Evolutionary conservation across 2,797 vertebrate species (phyloP).

Genomic region (Orientallactaga sibirica): DNA sequence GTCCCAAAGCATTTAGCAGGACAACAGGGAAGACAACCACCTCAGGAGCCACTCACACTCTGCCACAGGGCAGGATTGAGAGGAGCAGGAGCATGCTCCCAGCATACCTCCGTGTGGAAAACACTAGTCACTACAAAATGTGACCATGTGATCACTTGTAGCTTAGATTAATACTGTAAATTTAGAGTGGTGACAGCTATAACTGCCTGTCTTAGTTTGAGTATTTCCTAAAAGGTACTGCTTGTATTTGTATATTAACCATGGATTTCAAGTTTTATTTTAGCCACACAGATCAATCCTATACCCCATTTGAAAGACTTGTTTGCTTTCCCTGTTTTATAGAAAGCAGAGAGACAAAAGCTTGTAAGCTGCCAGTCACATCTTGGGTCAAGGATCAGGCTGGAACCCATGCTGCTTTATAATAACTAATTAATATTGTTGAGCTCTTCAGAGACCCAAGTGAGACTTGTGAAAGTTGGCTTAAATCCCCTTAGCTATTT

Average conservation of each 20-base stretch:
- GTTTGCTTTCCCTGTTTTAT: neutral
- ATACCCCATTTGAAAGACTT: neutral
- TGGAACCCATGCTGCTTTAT: rapidly evolving
- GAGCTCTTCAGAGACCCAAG: no score
- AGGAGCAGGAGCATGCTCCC: neutral
- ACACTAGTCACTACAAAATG: rapidly evolving
- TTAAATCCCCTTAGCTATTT: neutral
- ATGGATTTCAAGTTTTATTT: neutral
- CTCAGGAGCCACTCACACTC: neutral
- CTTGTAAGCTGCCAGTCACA: neutral
- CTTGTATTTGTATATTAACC: neutral
- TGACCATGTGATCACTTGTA: neutral
- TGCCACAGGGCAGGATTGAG: neutral
- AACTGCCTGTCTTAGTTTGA: neutral
- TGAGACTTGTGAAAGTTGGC: no score
- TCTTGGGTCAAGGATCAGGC: neutral
- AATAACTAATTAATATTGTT: neutral
- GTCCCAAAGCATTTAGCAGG: neutral
- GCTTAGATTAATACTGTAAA: neutral
- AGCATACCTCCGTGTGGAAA: neutral
- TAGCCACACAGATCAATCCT: neutral
- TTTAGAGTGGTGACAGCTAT: neutral
- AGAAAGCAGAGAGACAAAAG: no score
- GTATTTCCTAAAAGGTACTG: neutral
- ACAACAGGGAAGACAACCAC: no score